phyloP scores from a whole-genome alignment of 2,113 vertebrate genomes.

The Meles meles region DNA sequence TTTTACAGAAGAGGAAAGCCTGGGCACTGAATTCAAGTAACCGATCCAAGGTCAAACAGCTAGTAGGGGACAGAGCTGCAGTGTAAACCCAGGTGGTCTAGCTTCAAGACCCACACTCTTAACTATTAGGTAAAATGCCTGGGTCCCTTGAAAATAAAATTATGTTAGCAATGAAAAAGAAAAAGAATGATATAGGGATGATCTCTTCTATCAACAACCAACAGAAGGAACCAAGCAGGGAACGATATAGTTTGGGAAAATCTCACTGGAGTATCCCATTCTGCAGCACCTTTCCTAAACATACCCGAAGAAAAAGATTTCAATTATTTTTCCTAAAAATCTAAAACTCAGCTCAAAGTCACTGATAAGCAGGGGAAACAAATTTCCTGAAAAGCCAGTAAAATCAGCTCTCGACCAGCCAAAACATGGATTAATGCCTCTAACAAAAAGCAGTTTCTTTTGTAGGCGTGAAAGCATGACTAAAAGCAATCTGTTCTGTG shows the following conservation, averaged over 20 bases:
- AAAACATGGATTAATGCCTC: neutral
- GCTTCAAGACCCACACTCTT: neutral
- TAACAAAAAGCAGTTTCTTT: neutral
- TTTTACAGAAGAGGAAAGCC: neutral
- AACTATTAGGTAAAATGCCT: neutral
- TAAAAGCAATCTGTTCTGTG: neutral
- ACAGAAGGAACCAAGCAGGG: neutral
- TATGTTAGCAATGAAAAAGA: neutral
- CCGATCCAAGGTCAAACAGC: neutral
- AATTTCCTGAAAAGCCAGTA: neutral
- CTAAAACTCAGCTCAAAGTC: neutral
- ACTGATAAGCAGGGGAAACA: neutral
- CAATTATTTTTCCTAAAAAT: neutral
- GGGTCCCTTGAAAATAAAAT: constrained; percentile 9
- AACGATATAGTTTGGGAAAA: neutral
- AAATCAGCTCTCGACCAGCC: neutral
- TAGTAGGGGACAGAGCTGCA: neutral
- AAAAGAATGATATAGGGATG: neutral
- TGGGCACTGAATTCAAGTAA: neutral
- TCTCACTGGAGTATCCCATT: neutral
- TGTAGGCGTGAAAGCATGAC: neutral
- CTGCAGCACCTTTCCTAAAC: neutral
- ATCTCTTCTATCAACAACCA: neutral
- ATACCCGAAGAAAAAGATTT: neutral
- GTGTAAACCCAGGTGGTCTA: neutral